Evolutionary conservation across 2,113 vertebrate species (phyloP).

Genomic region (Guaruba guarouba): DNA sequence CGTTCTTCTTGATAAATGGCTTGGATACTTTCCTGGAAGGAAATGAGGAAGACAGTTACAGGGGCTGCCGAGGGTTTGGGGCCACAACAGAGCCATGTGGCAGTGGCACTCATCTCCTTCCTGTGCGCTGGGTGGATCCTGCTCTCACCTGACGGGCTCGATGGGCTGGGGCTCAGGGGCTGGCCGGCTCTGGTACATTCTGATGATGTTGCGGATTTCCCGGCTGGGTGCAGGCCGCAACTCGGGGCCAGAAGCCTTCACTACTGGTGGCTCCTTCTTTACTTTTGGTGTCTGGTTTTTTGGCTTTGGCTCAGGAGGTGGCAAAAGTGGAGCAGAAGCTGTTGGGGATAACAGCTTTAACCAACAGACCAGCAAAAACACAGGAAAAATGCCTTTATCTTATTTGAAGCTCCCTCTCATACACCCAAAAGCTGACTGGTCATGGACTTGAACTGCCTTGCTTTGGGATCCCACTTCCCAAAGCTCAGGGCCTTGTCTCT

Average conservation of each 20-base stretch:
- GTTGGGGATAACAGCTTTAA: not conserved
- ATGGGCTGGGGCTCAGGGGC: conserved; percentile 71
- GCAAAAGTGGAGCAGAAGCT: not conserved
- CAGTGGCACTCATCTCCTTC: not conserved
- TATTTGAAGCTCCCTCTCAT: not conserved
- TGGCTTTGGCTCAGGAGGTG: conserved; percentile 18
- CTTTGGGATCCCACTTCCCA: not conserved
- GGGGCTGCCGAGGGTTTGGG: not conserved
- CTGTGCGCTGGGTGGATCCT: not conserved
- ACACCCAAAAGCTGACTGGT: not conserved
- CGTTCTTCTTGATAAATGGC: conserved; percentile 79
- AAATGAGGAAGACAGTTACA: not conserved
- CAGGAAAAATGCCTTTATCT: not conserved
- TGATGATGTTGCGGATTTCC: conserved; percentile 90
- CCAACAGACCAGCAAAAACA: not conserved
- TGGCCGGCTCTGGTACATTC: conserved; percentile 85
- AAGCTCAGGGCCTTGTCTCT: not conserved
- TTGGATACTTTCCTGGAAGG: conserved; percentile 67
- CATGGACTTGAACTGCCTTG: not conserved
- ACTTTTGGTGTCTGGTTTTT: not conserved
- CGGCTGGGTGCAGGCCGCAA: conserved; percentile 75
- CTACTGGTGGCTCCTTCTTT: not conserved
- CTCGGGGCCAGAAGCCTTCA: not conserved
- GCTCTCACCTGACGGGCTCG: conserved; percentile 77
- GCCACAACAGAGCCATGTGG: not conserved